Evolutionary conservation across 2,797 vertebrate genomes (phyloP).

Genomic region (Sylvia borin): DNA sequence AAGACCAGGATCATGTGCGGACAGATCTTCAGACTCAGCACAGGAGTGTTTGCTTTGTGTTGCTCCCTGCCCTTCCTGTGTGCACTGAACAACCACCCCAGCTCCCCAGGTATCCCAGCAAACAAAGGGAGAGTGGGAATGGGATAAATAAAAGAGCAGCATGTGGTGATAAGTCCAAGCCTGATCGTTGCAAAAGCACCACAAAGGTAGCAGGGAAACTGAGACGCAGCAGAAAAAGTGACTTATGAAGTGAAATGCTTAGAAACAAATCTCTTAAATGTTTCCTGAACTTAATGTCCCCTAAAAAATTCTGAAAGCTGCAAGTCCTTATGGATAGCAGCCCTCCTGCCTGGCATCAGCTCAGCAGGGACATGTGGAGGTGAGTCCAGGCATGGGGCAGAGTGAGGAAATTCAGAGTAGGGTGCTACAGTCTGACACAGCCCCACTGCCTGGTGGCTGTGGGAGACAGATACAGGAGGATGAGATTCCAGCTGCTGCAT

Average conservation of each 20-base stretch:
- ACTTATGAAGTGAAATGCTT: not conserved
- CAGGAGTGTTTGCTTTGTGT: rapidly evolving
- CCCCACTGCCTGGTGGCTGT: not conserved
- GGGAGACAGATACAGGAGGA: not conserved
- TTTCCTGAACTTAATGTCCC: not conserved
- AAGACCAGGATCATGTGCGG: not conserved
- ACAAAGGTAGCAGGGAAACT: not conserved
- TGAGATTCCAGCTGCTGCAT: not conserved
- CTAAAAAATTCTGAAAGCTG: not conserved
- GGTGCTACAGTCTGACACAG: not conserved
- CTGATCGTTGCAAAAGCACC: not conserved
- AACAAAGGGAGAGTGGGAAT: not conserved
- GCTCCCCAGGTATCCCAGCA: not conserved
- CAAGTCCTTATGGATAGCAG: not conserved
- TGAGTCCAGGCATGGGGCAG: not conserved
- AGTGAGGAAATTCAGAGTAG: not conserved
- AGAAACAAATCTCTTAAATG: not conserved
- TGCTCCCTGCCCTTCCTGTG: not conserved
- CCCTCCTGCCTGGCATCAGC: not conserved
- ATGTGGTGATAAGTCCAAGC: not conserved
- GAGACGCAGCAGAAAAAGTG: not conserved
- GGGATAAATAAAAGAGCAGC: not conserved
- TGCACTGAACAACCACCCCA: not conserved
- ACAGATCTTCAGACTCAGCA: not conserved
- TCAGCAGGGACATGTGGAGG: not conserved